Base-by-base conservation (phyloP, 1,140 invertebrate species). In the Fopius arisanus region DNA sequence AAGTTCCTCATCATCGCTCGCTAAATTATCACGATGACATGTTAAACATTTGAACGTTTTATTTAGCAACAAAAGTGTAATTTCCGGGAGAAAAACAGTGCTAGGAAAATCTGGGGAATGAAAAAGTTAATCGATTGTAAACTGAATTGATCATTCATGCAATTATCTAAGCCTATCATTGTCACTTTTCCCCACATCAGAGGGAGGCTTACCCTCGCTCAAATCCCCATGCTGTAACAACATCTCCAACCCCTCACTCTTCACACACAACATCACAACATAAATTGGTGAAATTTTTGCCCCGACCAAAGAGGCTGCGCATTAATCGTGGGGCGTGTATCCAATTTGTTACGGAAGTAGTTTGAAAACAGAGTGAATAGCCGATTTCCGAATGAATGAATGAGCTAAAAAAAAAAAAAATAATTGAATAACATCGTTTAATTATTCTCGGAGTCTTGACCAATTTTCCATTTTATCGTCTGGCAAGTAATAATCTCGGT, bases 381-480 rank as follows among this genome's bases (percentile, higher is more conserved):
- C 54, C 3, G 23, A 59, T 59, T 59, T 59, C 54, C 54, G 26
- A 14, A 26, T 28, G 19, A 59, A 28, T 28, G 19, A 26, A 59
- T 26, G 26, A 28, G 23, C 14, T 10, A n/a, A 62, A 14, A 31
- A 63, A 65, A 62, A 48, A 75, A 62, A 19, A 23, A 68, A 43
- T 6, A 10, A 71, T n/a, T n/a, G 59, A 65, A 63, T 73, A 65
- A 70, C 74, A 71, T 26, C 75, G 77, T 79, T 84, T 84, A 83
- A 85, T 85, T 82, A 82, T 80, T 78, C 70, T 72, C 67, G 63
- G 78, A 77, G 82, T 83, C 83, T 80, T 80, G 74, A 77, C 72
- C 79, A 80, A 84, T 84, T 86, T 84, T 82, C 77, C 80, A 77
- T 83, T 81, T 84, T 84, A 79, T 78, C 75, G 78, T 75, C 1